These are phyloP conservation scores for Crypturellus tataupa DNA, from an alignment of 2,797 vertebrate species.

Conservation along the genomic window DNA sequence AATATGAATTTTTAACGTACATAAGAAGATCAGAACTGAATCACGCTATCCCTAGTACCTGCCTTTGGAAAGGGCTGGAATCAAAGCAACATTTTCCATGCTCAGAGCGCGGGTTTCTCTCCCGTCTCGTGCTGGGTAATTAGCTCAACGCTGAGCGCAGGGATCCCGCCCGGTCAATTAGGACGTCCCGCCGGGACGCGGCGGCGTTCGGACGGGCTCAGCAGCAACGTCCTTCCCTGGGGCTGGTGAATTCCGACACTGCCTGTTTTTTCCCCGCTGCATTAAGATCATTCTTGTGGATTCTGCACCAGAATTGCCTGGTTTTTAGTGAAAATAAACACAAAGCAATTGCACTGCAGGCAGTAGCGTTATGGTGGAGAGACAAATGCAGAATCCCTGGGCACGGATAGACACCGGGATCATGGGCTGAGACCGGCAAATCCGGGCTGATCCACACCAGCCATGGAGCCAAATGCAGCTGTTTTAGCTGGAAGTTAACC, in stretches of 20 bases:
- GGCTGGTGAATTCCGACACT: neutral
- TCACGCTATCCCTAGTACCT: neutral
- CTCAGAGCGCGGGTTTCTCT: neutral
- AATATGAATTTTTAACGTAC: neutral
- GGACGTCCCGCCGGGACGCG: fast-evolving
- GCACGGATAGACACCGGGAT: too few relatives aligned
- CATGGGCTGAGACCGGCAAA: neutral
- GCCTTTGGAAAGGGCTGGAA: neutral
- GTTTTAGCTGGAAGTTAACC: too few relatives aligned
- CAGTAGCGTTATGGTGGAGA: neutral
- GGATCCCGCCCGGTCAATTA: neutral
- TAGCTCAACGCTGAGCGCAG: neutral
- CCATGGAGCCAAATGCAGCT: too few relatives aligned
- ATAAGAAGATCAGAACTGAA: neutral
- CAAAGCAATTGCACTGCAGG: neutral
- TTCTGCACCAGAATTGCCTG: neutral
- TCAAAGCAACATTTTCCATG: neutral
- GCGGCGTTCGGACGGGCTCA: fast-evolving
- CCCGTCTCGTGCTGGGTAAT: neutral
- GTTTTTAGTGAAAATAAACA: neutral
- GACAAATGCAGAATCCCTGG: neutral
- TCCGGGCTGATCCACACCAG: neutral
- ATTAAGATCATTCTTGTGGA: neutral
- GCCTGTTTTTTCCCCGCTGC: fast-evolving
- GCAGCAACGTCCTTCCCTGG: neutral